Evolutionary conservation across 1,140 invertebrate genomes (phyloP).

Genomic region (Steinernema feltiae): DNA sequence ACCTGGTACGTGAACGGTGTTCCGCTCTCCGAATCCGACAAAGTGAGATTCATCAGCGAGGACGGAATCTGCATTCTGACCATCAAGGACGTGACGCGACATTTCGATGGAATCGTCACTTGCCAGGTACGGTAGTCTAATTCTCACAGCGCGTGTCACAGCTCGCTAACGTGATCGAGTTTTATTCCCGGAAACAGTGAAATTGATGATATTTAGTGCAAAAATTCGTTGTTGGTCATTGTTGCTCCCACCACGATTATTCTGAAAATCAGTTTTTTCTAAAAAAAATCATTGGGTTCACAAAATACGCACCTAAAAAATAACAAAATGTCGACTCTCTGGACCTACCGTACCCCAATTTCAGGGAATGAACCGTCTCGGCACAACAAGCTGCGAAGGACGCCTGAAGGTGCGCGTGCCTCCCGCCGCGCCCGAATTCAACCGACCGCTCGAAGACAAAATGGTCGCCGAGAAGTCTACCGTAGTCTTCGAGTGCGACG

Average conservation of each 20-base stretch:
- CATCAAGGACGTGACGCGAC: conserved; percentile 54
- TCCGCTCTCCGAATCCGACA: conserved; percentile 57
- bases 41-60: conserved; percentile 51
- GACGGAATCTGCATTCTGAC: conserved; percentile 57
- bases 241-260: too few species aligned
- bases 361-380: conserved; percentile 49
- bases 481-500: conserved; percentile 53
- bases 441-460: conserved; percentile 51
- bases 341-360: neutral
- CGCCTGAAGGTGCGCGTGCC: conserved; percentile 49
- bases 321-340: neutral
- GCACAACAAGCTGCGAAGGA: conserved; percentile 47
- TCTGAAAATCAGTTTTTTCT: too few species aligned
- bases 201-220: too few species aligned
- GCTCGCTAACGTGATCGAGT: too few species aligned
- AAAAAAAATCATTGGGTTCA: too few species aligned
- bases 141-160: too few species aligned
- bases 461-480: conserved; percentile 45
- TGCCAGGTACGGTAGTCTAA: conserved; percentile 51
- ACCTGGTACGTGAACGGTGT: conserved; percentile 59
- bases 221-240: too few species aligned
- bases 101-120: conserved; percentile 57
- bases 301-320: too few species aligned
- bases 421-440: conserved; percentile 50
- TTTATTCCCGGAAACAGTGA: too few species aligned